A percentile compares a stretch with the other conserved stretches of the same genome.
These are phyloP conservation scores for Tenthredo scrophulariae DNA, from an alignment of 2,888 invertebrate genomes.

Conservation along the genomic window DNA sequence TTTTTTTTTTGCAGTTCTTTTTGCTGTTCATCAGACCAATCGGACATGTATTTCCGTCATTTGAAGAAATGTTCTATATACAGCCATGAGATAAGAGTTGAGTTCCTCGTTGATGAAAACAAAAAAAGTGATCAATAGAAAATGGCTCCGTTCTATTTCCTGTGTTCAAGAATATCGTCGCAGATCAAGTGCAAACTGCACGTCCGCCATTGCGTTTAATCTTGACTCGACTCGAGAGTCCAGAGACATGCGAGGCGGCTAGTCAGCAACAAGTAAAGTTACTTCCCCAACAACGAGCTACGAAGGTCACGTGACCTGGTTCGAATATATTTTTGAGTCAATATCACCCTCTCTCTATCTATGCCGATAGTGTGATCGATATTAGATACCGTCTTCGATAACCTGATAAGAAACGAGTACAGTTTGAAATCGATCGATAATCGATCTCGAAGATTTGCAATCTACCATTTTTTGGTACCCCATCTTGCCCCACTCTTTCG, in stretches of 20 bases:
- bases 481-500: background rate
- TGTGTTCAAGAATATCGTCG: background rate
- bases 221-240: conserved; percentile 65
- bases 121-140: background rate
- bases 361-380: background rate
- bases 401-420: background rate
- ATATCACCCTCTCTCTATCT: background rate
- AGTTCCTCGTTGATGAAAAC: too few relatives aligned
- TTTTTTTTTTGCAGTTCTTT: too few relatives aligned
- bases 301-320: conserved; percentile 16
- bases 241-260: conserved; percentile 72
- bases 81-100: too few relatives aligned
- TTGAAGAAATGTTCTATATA: too few relatives aligned
- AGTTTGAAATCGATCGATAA: background rate
- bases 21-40: too few relatives aligned
- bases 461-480: background rate
- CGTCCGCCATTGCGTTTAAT: conserved; percentile 56
- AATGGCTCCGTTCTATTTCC: background rate
- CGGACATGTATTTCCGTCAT: too few relatives aligned
- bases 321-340: background rate
- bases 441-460: background rate
- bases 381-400: background rate
- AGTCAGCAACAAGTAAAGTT: conserved; percentile 74
- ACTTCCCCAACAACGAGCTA: conserved; percentile 58
- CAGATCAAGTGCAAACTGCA: background rate